A percentile compares a stretch with the other conserved stretches of the same genome.
Evolutionary conservation across 2,113 vertebrate species (phyloP).

Genomic region (Illadopsis cleaveri): DNA sequence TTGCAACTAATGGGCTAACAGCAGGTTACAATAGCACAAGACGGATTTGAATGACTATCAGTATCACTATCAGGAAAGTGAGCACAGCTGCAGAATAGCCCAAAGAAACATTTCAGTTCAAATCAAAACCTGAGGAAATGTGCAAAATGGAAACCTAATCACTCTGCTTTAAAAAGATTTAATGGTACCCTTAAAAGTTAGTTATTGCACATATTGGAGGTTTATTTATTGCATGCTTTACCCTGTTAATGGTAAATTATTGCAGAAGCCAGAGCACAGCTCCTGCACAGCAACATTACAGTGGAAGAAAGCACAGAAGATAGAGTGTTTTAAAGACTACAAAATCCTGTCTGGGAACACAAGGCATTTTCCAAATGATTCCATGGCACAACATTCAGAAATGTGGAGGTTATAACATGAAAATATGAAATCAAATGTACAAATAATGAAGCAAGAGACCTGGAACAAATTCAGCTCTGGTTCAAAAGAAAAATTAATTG

Average conservation of each 20-base stretch:
- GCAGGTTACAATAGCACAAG: conserved; percentile 72
- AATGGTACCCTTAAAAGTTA: conserved; percentile 61
- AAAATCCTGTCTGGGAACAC: not conserved
- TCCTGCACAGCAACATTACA: not conserved
- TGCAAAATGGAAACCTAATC: conserved; percentile 60
- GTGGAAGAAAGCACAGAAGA: not conserved
- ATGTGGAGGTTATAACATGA: not conserved
- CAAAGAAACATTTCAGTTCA: conserved; percentile 56
- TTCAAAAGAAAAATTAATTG: not conserved
- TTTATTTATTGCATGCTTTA: not conserved
- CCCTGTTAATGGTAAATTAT: not conserved
- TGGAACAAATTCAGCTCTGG: not conserved
- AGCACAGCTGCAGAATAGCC: conserved; percentile 60
- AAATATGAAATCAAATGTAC: not conserved
- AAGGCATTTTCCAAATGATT: not conserved
- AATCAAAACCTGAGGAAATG: conserved; percentile 49
- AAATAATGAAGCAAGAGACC: not conserved
- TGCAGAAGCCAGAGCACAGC: not conserved
- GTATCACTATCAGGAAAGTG: conserved; percentile 11
- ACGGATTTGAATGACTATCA: conserved; percentile 60
- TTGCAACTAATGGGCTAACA: conserved; percentile 80
- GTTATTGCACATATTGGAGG: conserved; percentile 24
- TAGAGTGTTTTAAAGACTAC: not conserved
- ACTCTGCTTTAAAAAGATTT: conserved; percentile 16
- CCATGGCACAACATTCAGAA: not conserved